Percentiles rank a stretch among this genome's conserved stretches.
These are phyloP conservation scores for Stratiomys singularior DNA, from an alignment of 2,888 invertebrate species.

Conservation along the genomic window DNA sequence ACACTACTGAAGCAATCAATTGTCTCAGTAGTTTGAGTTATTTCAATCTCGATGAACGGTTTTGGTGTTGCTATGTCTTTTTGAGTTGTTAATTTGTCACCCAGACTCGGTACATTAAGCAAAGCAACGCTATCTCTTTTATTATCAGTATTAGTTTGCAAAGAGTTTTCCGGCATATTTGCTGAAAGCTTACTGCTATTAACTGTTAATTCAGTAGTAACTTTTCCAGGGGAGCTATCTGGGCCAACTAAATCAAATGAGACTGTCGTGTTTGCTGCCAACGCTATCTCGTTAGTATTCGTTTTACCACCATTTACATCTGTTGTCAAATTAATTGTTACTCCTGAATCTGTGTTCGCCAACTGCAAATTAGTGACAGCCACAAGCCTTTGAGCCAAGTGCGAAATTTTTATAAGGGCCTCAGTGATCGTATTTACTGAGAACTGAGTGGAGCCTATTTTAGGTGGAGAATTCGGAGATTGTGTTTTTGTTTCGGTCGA, in stretches of 20 bases:
- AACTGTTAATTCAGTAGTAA: neutral
- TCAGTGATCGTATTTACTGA: slow-evolving; percentile 9
- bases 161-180: too few species aligned
- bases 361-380: neutral
- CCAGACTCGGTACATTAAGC: too few species aligned
- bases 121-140: too few species aligned
- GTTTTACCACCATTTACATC: neutral
- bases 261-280: slow-evolving; percentile 33
- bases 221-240: neutral
- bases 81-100: too few species aligned
- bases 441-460: neutral
- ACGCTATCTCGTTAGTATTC: neutral
- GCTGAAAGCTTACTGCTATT: neutral
- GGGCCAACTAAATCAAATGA: neutral
- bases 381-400: neutral
- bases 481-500: neutral
- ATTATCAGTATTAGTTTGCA: too few species aligned
- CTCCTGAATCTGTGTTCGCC: neutral
- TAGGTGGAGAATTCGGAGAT: neutral
- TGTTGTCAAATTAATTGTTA: slow-evolving; percentile 20
- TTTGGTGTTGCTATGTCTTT: too few species aligned
- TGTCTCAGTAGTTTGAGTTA: too few species aligned
- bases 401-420: neutral
- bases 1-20: too few species aligned
- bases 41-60: too few species aligned